Percentiles rank a stretch among this genome's conserved stretches.
Conservation (phyloP, 30 jellyfish, hydroid and myxozoan species). For the Chironex yamaguchii region DNA sequence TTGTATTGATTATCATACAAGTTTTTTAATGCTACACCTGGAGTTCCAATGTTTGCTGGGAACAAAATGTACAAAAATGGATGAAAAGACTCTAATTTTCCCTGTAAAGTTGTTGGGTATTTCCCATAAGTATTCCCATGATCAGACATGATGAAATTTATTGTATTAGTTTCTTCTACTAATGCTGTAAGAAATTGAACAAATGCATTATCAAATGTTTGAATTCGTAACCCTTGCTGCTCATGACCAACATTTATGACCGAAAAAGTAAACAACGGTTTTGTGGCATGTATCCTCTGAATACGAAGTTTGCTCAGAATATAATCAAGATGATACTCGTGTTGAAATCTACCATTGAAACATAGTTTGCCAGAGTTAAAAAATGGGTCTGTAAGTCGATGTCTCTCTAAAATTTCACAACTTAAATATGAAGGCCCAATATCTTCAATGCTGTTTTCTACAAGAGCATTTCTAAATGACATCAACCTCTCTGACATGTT, state of each 20-base stretch:
- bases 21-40: slow-evolving; percentile 23
- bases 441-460: slow-evolving; percentile 34
- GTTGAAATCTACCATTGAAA: slow-evolving; percentile 54
- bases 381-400: slow-evolving; percentile 65
- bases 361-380: slow-evolving; percentile 57
- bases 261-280: slow-evolving; percentile 54
- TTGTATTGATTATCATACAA: slow-evolving; percentile 42
- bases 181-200: slow-evolving; percentile 1
- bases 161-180: neutral
- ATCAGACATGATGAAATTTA: slow-evolving; percentile 74
- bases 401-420: slow-evolving; percentile 60
- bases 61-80: slow-evolving; percentile 75
- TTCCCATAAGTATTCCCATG: slow-evolving; percentile 86
- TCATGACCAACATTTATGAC: slow-evolving; percentile 77
- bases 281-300: neutral
- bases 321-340: slow-evolving; percentile 50
- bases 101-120: slow-evolving; percentile 59
- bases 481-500: slow-evolving; percentile 13
- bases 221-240: slow-evolving; percentile 73
- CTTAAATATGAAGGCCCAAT: slow-evolving; percentile 67
- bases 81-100: slow-evolving; percentile 72
- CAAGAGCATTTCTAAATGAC: slow-evolving; percentile 43
- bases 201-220: slow-evolving; percentile 72
- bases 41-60: slow-evolving; percentile 50
- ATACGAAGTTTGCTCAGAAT: neutral